Base-by-base conservation (phyloP, 2,113 vertebrate species). In the Calidris pugnax region DNA sequence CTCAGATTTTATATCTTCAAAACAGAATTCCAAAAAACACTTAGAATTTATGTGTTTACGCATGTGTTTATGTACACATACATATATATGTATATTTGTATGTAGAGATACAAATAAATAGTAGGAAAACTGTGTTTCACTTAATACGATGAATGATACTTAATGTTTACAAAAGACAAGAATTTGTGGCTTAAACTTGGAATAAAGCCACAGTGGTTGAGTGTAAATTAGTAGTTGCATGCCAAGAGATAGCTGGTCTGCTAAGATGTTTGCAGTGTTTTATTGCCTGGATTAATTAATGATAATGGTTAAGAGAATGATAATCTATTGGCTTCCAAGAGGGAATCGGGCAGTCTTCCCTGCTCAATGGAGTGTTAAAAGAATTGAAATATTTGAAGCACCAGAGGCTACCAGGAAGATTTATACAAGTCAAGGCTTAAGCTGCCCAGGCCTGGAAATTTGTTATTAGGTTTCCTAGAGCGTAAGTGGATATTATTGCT, bases 261-360 rank as follows among this genome's bases (percentile, higher is more conserved):
- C 63, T 80, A 88, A 53, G 55, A 93, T 51, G 64, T 92, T 83
- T 86, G 82, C 63, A 71, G 37, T 93, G 85, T 82, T 93, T 96
- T 94, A 96, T 90, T 90, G 82, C 66, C 68, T 78, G 76, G 76
- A 94, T 96, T 96, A 97, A 95, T 96, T 93, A 95, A 94, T 80
- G 79, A 51, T 93, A 94, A 95, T 81, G 43, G 75, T 60, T 87
- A 88, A 93, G 60, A 94, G 88, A 88, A 93, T 71, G 60, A 92
- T 93, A 94, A 94, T 90, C 87, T 84, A 78, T 53, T 79, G 77
- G 66, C 50, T 91, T 96, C 93, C 87, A 96, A 91, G 71, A 39
- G 77, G 60, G 95, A 93, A 77, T 56, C 11, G 4, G 57, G 81
- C 94, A 93, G 41, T 82, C 69, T 85, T 96, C 77, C 48, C 35